phyloP scores from a whole-genome alignment of 2,797 vertebrate genomes.

The Sebastes oblongus region DNA sequence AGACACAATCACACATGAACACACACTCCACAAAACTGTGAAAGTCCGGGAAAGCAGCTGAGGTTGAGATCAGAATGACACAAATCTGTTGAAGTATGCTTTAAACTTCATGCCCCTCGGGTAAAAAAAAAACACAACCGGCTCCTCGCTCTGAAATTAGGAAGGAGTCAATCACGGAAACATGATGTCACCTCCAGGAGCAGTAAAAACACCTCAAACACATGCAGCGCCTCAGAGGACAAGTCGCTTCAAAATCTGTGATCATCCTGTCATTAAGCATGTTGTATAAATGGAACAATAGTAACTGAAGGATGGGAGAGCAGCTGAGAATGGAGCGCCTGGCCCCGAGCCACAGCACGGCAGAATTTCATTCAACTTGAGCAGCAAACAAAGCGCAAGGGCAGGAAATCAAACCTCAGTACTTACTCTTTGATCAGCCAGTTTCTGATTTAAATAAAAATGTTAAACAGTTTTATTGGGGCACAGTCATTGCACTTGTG shows the following conservation, averaged over 20 bases:
- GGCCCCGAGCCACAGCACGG: background rate
- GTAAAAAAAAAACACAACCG: background rate
- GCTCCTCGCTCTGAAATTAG: constrained; percentile 23
- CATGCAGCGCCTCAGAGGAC: constrained; percentile 14
- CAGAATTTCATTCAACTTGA: background rate
- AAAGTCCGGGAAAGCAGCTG: constrained; percentile 26
- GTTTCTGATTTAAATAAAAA: background rate
- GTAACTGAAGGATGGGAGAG: background rate
- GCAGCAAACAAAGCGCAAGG: background rate
- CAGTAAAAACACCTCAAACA: constrained; percentile 33
- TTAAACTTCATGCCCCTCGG: constrained; percentile 18
- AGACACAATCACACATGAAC: background rate
- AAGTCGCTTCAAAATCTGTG: constrained; percentile 3
- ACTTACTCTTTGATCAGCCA: background rate
- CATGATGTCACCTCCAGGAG: constrained; percentile 52
- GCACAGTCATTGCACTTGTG: background rate
- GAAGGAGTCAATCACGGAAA: constrained; percentile 58
- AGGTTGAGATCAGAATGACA: constrained; percentile 42
- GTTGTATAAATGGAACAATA: constrained; percentile 23
- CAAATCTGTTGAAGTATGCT: constrained; percentile 56
- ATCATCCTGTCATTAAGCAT: constrained; percentile 13
- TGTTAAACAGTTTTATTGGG: background rate
- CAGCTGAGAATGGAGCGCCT: background rate
- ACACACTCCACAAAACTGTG: background rate
- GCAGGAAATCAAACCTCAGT: background rate